A percentile compares a stretch with the other conserved stretches of the same genome.
These are phyloP conservation scores for Saccostrea cuccullata DNA, from an alignment of 1,140 invertebrate species.

Conservation along the genomic window DNA sequence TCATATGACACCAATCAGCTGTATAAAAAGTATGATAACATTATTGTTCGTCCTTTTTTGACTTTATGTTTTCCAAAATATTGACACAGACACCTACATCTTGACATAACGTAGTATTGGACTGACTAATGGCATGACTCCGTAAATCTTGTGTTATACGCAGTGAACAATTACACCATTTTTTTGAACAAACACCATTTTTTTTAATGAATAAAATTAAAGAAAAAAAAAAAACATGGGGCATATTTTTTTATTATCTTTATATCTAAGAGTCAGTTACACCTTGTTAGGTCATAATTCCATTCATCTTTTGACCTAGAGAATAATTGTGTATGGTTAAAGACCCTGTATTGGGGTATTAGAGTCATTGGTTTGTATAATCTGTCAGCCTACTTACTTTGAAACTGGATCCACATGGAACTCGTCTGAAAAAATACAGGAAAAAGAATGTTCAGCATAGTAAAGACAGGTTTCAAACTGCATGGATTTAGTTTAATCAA, in stretches of 20 bases:
- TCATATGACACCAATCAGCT: neutral
- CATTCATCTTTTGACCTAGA: neutral
- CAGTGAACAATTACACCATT: too few relatives aligned
- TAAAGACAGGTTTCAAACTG: neutral
- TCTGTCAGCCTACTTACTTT: constrained; percentile 41
- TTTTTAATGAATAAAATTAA: too few relatives aligned
- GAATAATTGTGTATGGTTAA: neutral
- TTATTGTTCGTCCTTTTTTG: neutral
- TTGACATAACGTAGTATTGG: neutral
- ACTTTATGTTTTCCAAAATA: neutral
- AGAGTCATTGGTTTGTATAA: constrained; percentile 17
- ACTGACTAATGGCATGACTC: neutral
- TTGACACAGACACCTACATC: too few relatives aligned
- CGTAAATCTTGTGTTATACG: neutral
- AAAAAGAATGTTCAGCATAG: neutral
- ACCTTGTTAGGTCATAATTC: neutral
- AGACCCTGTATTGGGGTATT: neutral
- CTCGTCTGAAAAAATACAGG: constrained; percentile 26
- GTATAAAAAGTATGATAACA: neutral
- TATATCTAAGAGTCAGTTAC: constrained; percentile 4
- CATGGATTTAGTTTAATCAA: too few relatives aligned
- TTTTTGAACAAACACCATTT: too few relatives aligned
- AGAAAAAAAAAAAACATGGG: neutral
- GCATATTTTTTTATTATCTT: neutral
- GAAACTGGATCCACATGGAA: constrained; percentile 45